phyloP scores from a whole-genome alignment of 1,140 invertebrate genomes.

The Pseudomyrmex pallidus region DNA sequence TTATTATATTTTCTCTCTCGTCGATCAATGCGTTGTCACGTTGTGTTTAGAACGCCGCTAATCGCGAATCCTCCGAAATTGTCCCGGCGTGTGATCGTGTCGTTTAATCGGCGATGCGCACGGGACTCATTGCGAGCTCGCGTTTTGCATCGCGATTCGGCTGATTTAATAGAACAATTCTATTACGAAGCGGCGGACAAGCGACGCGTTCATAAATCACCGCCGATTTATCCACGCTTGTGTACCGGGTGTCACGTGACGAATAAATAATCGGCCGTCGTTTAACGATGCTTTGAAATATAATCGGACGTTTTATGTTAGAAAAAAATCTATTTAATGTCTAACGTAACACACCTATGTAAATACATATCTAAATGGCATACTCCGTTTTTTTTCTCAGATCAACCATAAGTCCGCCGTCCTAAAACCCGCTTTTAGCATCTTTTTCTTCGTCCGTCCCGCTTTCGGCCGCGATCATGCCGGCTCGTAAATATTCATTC shows the following conservation, averaged over 20 bases:
- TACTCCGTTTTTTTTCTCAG: constrained; percentile 7
- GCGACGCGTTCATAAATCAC: constrained; percentile 42
- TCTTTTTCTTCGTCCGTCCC: constrained; percentile 13
- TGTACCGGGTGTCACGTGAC: constrained; percentile 22
- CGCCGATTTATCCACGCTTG: constrained; percentile 14
- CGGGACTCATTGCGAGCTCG: constrained; percentile 1
- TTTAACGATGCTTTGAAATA: too few species aligned
- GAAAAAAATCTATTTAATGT: too few species aligned
- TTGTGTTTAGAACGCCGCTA: not conserved
- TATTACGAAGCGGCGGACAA: constrained; percentile 34
- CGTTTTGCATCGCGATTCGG: constrained; percentile 14
- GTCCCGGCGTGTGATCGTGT: not conserved
- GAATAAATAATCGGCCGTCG: not conserved
- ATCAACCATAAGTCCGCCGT: not conserved
- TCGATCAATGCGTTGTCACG: not conserved
- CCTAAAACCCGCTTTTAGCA: constrained; percentile 15
- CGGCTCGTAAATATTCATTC: constrained; percentile 56
- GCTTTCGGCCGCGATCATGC: not conserved
- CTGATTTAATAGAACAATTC: constrained; percentile 45
- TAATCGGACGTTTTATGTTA: too few species aligned
- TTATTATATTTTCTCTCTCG: not conserved
- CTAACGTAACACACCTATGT: not conserved
- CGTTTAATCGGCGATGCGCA: constrained; percentile 14
- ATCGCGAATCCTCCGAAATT: constrained; percentile 13
- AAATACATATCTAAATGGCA: not conserved